Base-by-base conservation (phyloP, 2,797 vertebrate species). In the Crossoptilon crossoptilon region DNA sequence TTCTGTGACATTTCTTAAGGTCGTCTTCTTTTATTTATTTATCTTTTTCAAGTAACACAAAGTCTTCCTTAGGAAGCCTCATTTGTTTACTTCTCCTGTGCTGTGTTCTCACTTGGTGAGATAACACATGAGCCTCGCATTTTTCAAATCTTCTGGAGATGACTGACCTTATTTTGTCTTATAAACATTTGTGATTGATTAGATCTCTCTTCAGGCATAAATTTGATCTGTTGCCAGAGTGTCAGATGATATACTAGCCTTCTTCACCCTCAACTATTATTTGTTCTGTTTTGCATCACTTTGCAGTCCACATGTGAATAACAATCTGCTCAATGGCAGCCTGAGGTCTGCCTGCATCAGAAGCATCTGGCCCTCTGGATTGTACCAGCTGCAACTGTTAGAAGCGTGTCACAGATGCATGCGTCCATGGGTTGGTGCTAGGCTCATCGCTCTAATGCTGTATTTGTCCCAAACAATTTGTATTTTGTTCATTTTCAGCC, bases 401-500 rank as follows among this genome's bases (percentile, higher is more conserved):
- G 49, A 83, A 85, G 33, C 27, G 59, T 78, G 91, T 73, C 75
- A 62, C 0, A 0, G 49, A 18, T 3, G 1, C 59, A 4, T 10
- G 56, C 68, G 74, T 91, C 68, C 4, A 0, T 87, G 1, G 0
- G 33, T 73, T 1, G 0, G 78, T 89, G 72, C 27, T 83, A 63
- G 48, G 22, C 75, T 95, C 72, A 19, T 75, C n/a, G 11, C 63
- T 62, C 62, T 73, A 26, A 49, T 39, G 60, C 79, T 80, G 9
- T 70, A 29, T 71, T 62, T 70, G 83, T 83, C 73, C 83, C 68
- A 31, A 70, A 1, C 70, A 88, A 86, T 87, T 92, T 8, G 0
- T 27, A 43, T 53, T 71, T 88, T 94, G 80, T 90, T 87, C 22
- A 1, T 56, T 95, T 88, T 60, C 43, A 85, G 58, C 86, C 76